A percentile compares a stretch with the other conserved stretches of the same genome.
Evolutionary conservation across 1,140 invertebrate genomes (phyloP).

Genomic region (Hylaeus volcanicus): DNA sequence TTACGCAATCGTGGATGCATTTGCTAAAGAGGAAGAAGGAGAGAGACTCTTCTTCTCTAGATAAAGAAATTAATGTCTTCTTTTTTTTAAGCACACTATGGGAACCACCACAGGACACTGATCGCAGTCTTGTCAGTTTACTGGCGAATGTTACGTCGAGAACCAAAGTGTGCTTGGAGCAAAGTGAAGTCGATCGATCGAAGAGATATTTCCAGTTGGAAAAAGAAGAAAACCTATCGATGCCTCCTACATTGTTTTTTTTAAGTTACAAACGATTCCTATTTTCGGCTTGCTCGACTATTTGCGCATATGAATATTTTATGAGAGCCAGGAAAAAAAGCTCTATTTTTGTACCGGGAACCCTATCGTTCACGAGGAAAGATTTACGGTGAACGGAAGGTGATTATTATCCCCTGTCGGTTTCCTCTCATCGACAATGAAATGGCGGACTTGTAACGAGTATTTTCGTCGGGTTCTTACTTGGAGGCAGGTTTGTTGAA

Average conservation of each 20-base stretch:
- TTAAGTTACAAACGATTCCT: conserved; percentile 3
- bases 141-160: too few species aligned
- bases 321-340: conserved; percentile 47
- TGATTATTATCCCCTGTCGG: conserved; percentile 38
- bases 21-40: too few species aligned
- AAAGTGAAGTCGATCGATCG: neutral
- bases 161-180: too few species aligned
- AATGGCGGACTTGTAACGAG: neutral
- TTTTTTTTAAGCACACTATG: too few species aligned
- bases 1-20: too few species aligned
- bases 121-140: too few species aligned
- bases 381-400: conserved; percentile 67
- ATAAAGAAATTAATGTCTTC: too few species aligned
- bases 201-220: conserved; percentile 2
- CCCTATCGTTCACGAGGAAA: conserved; percentile 54
- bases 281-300: conserved; percentile 32
- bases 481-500: neutral
- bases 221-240: conserved; percentile 22
- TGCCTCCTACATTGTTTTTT: neutral
- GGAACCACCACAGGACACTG: too few species aligned
- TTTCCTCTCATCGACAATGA: conserved; percentile 9
- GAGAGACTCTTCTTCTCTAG: too few species aligned
- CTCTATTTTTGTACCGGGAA: conserved; percentile 56
- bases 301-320: conserved; percentile 50
- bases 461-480: neutral